These are phyloP conservation scores for Platynereis dumerilii DNA, from an alignment of 2,888 invertebrate species.

Conservation along the genomic window DNA sequence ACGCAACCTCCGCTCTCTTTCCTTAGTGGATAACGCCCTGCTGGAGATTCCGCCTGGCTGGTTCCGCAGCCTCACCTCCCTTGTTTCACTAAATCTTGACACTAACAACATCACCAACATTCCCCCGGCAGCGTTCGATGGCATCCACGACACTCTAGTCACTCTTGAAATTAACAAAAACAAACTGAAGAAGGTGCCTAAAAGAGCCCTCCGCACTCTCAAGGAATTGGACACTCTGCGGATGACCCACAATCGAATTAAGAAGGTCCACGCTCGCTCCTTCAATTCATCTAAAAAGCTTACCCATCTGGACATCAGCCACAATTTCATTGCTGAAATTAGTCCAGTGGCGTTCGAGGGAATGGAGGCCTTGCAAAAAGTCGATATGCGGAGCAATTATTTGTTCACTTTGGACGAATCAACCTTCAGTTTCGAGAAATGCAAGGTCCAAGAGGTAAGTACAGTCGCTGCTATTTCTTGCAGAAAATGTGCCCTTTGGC, in stretches of 20 bases:
- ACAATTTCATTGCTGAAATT: slow-evolving; percentile 29
- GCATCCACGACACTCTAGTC: slow-evolving; percentile 19
- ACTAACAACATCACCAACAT: slow-evolving; percentile 27
- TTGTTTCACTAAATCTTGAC: slow-evolving; percentile 30
- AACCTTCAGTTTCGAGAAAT: slow-evolving; percentile 9
- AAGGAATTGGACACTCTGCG: slow-evolving; percentile 23
- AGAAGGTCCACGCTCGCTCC: slow-evolving; percentile 13
- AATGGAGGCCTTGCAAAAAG: slow-evolving; percentile 25
- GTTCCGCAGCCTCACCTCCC: slow-evolving; percentile 25
- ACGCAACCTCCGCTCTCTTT: slow-evolving; percentile 27
- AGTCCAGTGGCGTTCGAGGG: slow-evolving; percentile 29
- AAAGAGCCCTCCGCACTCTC: slow-evolving; percentile 14
- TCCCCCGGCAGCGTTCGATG: slow-evolving; percentile 15
- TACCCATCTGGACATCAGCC: slow-evolving; percentile 25
- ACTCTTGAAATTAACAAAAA: slow-evolving; percentile 30
- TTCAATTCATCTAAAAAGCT: slow-evolving; percentile 19
- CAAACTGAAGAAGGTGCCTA: slow-evolving; percentile 20
- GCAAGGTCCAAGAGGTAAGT: too few relatives aligned
- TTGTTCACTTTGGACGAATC: slow-evolving; percentile 32
- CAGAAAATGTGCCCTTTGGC: too few relatives aligned
- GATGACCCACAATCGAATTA: slow-evolving; percentile 11
- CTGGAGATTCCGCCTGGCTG: slow-evolving; percentile 28
- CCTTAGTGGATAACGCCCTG: slow-evolving; percentile 25
- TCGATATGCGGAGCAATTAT: slow-evolving; percentile 31
- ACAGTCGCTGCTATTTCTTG: too few relatives aligned